Evolutionary conservation across 2,113 vertebrate species (phyloP).

Genomic region (Salvator merianae): DNA sequence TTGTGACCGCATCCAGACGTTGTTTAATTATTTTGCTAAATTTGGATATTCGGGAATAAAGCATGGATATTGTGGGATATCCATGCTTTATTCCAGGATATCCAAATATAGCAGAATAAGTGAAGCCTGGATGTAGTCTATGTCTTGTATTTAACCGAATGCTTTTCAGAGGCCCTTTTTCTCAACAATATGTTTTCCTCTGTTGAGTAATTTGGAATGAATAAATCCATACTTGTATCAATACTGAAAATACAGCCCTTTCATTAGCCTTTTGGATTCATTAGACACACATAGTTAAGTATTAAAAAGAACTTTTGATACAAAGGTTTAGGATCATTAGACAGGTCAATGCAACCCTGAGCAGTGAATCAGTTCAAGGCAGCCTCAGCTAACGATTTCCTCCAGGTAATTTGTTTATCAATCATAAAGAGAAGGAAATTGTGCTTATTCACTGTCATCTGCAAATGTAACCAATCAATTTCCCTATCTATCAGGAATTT

Average conservation of each 20-base stretch:
- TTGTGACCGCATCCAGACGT: too few relatives aligned
- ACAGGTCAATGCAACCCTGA: slow-evolving; percentile 72
- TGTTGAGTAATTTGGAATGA: slow-evolving; percentile 78
- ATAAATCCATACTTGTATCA: slow-evolving; percentile 82
- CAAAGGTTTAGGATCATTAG: slow-evolving; percentile 79
- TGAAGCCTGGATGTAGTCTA: too few relatives aligned
- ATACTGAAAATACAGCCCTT: slow-evolving; percentile 72
- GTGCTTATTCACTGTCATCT: background rate
- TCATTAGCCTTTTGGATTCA: slow-evolving; percentile 74
- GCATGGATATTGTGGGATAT: too few relatives aligned
- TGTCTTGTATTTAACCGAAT: slow-evolving; percentile 70
- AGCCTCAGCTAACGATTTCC: slow-evolving; percentile 64
- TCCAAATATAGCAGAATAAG: too few relatives aligned
- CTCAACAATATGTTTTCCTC: slow-evolving; percentile 79
- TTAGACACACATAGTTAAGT: slow-evolving; percentile 79
- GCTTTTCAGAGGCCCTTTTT: slow-evolving; percentile 67
- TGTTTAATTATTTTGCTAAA: too few relatives aligned
- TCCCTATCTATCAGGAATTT: rapidly evolving
- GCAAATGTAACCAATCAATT: background rate
- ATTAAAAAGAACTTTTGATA: slow-evolving; percentile 79
- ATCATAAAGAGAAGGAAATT: slow-evolving; percentile 11
- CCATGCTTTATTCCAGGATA: too few relatives aligned
- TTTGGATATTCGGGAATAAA: too few relatives aligned
- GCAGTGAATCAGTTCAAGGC: slow-evolving; percentile 70
- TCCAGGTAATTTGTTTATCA: slow-evolving; percentile 57